Base-by-base conservation (phyloP, 1,140 invertebrate genomes). In the Dendroctonus ponderosae region DNA sequence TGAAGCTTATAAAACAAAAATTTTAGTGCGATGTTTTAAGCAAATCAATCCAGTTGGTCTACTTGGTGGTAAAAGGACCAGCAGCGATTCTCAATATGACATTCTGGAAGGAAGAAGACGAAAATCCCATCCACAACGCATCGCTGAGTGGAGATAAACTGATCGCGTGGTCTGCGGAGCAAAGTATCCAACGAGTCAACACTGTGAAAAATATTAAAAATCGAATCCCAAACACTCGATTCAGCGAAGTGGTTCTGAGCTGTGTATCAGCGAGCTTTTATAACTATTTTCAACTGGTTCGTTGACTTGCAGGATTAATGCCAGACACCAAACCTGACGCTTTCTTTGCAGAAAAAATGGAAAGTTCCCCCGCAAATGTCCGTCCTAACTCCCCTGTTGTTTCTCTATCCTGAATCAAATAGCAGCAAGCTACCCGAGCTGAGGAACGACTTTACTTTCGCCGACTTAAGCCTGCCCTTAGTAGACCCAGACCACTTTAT, bases 381-480 rank as follows among this genome's bases (percentile, higher is more conserved):
- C n/a, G 12, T 26, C n/a, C 8, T 62, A 26, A 11, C 43, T 40
- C 38, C 40, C 5, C 14, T 50, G 7, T 40, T 62, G 8, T 26
- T 51, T 7, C 5, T 8, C 5, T 12, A 7, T 37, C 6, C 46
- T 14, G 8, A 26, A 26, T 26, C 7, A 12, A 41, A 40, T 14
- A 4, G 7, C 1, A n/a, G 8, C 38, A 37, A 40, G 26, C 12
- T 12, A 14, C 6, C 7, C 5, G 15, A 51, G 4, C 39, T 62
- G 7, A 50, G 41, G 40, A 62, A 52, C 14, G 48, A 62, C 7
- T 62, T 62, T 52, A 62, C 59, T 12, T 62, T 62, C 41, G 15
- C 9, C 6, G 7, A 7, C 14, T 41, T 62, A 12, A 14, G 51
- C 6, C n/a, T 62, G 49, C 49, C 59, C 7, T 41, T 62, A 6